A percentile compares a stretch with the other conserved stretches of the same genome.
Conservation (phyloP, 2,888 invertebrate genomes). For the Xanthia icteritia region DNA sequence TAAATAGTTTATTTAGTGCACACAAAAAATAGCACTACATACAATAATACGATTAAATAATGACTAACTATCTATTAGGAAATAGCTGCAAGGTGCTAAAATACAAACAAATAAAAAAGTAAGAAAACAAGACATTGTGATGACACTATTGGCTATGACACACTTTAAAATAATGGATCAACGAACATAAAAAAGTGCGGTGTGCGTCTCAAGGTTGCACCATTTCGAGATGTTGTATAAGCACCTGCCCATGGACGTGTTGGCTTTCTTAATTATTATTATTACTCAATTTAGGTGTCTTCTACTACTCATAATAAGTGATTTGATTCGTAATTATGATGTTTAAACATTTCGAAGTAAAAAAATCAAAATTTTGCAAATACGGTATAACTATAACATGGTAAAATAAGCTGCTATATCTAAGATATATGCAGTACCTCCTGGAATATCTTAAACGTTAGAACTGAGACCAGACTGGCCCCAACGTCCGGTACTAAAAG, state of each 20-base stretch:
- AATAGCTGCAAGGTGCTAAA: too few relatives aligned
- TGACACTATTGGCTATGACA: too few relatives aligned
- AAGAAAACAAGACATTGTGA: too few relatives aligned
- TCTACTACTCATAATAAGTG: background rate
- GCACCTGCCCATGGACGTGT: background rate
- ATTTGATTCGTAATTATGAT: background rate
- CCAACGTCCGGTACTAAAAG: slow-evolving; percentile 37
- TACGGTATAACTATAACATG: background rate
- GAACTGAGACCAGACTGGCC: slow-evolving; percentile 1
- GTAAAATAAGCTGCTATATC: background rate
- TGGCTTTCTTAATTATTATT: background rate
- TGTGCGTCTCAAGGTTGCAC: too few relatives aligned
- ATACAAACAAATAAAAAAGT: too few relatives aligned
- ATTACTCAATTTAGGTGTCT: background rate
- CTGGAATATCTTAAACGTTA: slow-evolving; percentile 24
- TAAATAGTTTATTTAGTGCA: too few relatives aligned
- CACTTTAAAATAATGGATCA: too few relatives aligned
- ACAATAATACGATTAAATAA: too few relatives aligned
- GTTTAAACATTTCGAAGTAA: background rate
- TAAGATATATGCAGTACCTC: background rate
- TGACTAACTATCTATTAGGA: too few relatives aligned
- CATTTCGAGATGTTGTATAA: background rate
- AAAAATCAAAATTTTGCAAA: background rate
- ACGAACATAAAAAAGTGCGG: too few relatives aligned
- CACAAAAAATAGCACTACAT: too few relatives aligned